phyloP scores from a whole-genome alignment of 2,888 invertebrate genomes.

The Amphipoea lucens region DNA sequence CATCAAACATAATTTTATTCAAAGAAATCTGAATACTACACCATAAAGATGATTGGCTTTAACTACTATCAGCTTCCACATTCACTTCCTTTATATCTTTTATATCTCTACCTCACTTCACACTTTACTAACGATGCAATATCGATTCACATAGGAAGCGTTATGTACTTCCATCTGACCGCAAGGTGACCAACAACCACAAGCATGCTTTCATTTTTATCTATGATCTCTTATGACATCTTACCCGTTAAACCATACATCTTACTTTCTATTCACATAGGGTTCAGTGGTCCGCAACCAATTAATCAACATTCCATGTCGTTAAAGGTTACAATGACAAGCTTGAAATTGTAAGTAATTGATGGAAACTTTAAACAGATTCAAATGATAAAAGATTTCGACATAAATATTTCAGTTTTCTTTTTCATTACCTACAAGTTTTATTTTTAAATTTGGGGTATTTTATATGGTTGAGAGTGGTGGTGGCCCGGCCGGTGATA shows the following conservation, averaged over 20 bases:
- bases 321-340: slow-evolving; percentile 45
- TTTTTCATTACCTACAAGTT: not conserved
- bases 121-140: slow-evolving; percentile 13
- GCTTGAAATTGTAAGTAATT: slow-evolving; percentile 28
- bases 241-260: slow-evolving; percentile 73
- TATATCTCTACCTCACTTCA: slow-evolving; percentile 2
- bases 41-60: slow-evolving; percentile 40
- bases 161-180: slow-evolving; percentile 67
- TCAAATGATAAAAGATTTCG: not conserved
- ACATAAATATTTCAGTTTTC: not conserved
- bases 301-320: slow-evolving; percentile 60
- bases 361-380: not conserved
- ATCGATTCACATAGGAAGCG: slow-evolving; percentile 56
- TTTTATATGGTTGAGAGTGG: not conserved
- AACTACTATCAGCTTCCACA: slow-evolving; percentile 16
- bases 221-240: slow-evolving; percentile 75
- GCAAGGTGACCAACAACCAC: slow-evolving; percentile 64
- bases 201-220: slow-evolving; percentile 80
- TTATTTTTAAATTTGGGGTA: not conserved
- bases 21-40: slow-evolving; percentile 11
- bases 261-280: slow-evolving; percentile 77
- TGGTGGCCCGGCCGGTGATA: not conserved
- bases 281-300: slow-evolving; percentile 51
- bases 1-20: slow-evolving; percentile 46
- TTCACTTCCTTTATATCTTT: slow-evolving; percentile 26